Evolutionary conservation across 2,113 vertebrate species (phyloP), one percentile per base, ranked within the genome.

Genomic region (Ornithorhynchus anatinus): DNA sequence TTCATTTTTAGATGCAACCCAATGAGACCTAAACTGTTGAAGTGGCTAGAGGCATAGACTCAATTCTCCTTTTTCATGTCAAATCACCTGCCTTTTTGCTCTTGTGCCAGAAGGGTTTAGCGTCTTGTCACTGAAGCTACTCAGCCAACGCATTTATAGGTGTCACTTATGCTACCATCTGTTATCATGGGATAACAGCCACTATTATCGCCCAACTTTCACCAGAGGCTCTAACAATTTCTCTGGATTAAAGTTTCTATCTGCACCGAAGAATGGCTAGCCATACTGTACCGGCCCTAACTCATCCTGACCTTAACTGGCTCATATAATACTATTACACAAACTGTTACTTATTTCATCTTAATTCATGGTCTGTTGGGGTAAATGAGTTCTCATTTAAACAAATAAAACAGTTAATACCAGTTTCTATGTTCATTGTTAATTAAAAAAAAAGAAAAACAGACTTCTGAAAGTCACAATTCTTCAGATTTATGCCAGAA

Each of bases 161-260:
- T 91, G 88, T 88, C 89, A 91, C 88, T 92, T 91, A 88, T 79
- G 88, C 80, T 69, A 48, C 89, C 90, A 91, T 92, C 90, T 92
- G 93, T 88, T 93, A n/a, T 86, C 81, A 88, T 76, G 84, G 91
- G 91, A 93, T 92, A 94, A 92, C 79, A 90, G 82, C 76, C 84
- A 81, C 86, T 74, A 88, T 81, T 85, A 87, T 85, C 85, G 85
- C 57, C 67, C 81, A 89, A 47, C 81, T 75, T 85, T 72, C 84
- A 85, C 87, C 86, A 84, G 79, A 88, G 85, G 67, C 83, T 91
- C 63, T 81, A 77, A 69, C 75, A 82, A 32, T 84, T 81, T 86
- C 80, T 65, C 70, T 61, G 80, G 80, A 88, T 90, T 89, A 90
- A 84, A 78, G 84, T 43, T 87, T 68, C 79, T 69, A 87, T 81